A percentile compares a stretch with the other conserved stretches of the same genome.
Conservation (phyloP, 2,797 vertebrate species). For the Arnoldichthys spilopterus region DNA sequence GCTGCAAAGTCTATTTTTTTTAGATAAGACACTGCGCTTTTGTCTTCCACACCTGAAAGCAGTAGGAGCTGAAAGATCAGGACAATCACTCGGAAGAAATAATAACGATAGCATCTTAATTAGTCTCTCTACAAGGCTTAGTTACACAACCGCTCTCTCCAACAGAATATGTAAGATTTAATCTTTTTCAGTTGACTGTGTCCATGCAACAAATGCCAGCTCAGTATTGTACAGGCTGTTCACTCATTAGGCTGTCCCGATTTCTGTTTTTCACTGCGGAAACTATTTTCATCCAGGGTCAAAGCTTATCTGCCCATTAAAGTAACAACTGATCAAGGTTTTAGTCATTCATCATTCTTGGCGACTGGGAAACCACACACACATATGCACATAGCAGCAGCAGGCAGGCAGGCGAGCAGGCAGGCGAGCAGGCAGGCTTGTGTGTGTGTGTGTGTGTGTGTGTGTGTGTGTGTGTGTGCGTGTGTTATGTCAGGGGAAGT, state of each 20-base stretch:
- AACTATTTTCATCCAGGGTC: constrained; percentile 20
- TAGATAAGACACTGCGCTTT: no score
- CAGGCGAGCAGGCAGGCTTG: no score
- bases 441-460: constrained; percentile 13
- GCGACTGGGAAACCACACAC: constrained; percentile 7
- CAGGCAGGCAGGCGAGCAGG: neutral
- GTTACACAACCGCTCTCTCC: neutral
- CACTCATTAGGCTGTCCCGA: neutral
- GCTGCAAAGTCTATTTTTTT: no score
- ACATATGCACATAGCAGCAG: neutral
- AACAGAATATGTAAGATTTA: neutral
- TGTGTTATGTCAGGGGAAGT: constrained; percentile 50
- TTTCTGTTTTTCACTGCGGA: neutral
- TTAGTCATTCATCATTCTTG: constrained; percentile 27
- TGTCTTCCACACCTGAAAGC: neutral
- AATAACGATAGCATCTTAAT: constrained; percentile 1
- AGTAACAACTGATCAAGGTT: constrained; percentile 41
- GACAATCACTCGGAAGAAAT: neutral
- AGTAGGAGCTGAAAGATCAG: neutral
- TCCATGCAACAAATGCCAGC: neutral
- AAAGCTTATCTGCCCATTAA: constrained; percentile 23
- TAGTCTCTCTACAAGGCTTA: neutral
- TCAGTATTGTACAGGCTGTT: neutral
- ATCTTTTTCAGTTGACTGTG: neutral
- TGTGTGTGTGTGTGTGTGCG: constrained; percentile 12